Base-by-base conservation (phyloP, 2,888 invertebrate species). In the Lasioglossum figueresi region DNA sequence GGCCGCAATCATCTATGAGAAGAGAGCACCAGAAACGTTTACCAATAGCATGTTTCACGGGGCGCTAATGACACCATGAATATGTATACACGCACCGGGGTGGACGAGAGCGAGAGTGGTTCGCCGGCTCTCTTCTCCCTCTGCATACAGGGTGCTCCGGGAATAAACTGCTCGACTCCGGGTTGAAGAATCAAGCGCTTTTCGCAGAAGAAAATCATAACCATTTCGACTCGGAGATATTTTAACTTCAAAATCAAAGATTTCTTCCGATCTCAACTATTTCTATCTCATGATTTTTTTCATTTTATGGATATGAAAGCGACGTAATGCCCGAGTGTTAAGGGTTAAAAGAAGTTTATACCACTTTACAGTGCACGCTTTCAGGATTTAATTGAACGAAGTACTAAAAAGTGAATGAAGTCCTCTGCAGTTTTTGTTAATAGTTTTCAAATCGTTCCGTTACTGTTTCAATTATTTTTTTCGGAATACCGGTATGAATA, bases 1-100 rank as follows among this genome's bases (percentile, higher is more conserved):
- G 70, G 79, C 80, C 71, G 89, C 84, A 82, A 90, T 88, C 85
- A 82, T 89, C 90, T 89, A 84, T 79, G 90, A 87, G 85, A 79
- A 56, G 81, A 84, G 85, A 90, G 88, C 90, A 90, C 86, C 91
- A 90, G 91, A 91, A 93, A 91, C 93, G 93, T 93, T 93, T 93
- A 93, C 91, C 93, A 91, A 91, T 90, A 90, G 92, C 92, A 89
- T 93, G 93, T 92, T 93, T 93, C 93, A 93, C 90, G 91, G 90
- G 90, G 91, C 91, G 92, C 92, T 93, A 93, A 93, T 93, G 93
- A 93, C 92, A 91, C 93, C 93, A 93, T 93, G 93, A 93, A 93
- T 93, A 93, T 93, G 92, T 93, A 93, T 93, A 91, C 88, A 82
- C 85, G 87, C 87, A 89, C 79, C 87, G 88, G 90, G 82, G 34